Conservation (phyloP, 2,888 invertebrate genomes). For the Suillia variegata region DNA sequence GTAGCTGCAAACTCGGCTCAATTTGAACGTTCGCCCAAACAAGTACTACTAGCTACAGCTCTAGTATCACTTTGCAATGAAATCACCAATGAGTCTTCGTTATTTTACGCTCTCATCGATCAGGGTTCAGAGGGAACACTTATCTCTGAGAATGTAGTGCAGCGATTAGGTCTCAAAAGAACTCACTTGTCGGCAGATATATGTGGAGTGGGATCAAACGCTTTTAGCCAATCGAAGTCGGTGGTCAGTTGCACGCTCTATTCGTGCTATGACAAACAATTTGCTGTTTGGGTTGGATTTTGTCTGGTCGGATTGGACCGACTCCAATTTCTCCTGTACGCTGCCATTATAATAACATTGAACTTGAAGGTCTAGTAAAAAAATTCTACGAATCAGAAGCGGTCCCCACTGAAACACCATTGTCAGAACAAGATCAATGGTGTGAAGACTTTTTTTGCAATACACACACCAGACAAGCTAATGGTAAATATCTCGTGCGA, state of each 20-base stretch:
- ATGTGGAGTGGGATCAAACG: constrained; percentile 7
- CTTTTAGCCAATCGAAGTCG: neutral
- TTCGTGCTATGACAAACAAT: neutral
- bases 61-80: constrained; percentile 3
- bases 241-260: constrained; percentile 4
- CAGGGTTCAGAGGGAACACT: constrained; percentile 16
- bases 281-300: neutral
- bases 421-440: neutral
- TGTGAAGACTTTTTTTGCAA: neutral
- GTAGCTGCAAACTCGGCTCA: no score
- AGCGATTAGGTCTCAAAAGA: constrained; percentile 7
- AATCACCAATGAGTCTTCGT: neutral
- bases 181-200: constrained; percentile 12
- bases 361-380: neutral
- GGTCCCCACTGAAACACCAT: neutral
- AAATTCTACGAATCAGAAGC: neutral
- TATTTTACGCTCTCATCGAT: neutral
- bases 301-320: neutral
- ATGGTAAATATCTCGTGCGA: neutral
- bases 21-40: neutral
- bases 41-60: constrained; percentile 10
- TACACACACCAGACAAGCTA: neutral
- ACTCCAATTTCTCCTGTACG: neutral
- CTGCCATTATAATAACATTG: neutral
- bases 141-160: constrained; percentile 15